Evolutionary conservation across 1,140 invertebrate species (phyloP), one percentile per base, ranked within the genome.

Genomic region (Triops cancriformis): DNA sequence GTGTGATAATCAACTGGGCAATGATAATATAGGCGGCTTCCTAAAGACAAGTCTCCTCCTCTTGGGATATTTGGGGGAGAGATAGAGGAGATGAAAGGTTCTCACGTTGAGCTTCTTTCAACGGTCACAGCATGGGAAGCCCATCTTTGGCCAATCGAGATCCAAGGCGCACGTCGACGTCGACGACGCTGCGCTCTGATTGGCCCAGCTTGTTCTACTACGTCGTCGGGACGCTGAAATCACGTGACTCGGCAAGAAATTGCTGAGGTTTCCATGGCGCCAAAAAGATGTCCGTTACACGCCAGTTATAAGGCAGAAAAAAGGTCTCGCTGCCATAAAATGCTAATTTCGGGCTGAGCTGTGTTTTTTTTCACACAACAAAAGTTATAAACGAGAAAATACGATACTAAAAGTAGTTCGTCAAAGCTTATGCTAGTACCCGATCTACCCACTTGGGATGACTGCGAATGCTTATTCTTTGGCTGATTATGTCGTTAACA

Each of bases 21-120:
- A 18, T 64, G 18, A 64, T 64, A 18, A 64, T 64, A 18, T 6
- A 23, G 51, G 51, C 14, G 51, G 51, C 51, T 64, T 23, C 51
- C 51, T 23, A 23, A 64, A 64, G 51, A 64, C 51, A 64, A 64
- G 51, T 64, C 51, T 64, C 51, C 51, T 64, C 51, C 51, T 64
- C 51, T 23, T n/a, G 51, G 51, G 23, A 64, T n/a, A 6, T 18
- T 64, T 23, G 51, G 6, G 51, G 51, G 51, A 14, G 51, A 18
- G 51, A 64, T 64, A 14, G 51, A 64, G 51, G n/a, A 23, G 23
- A 23, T n/a, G 51, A 64, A 64, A 64, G 51, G n/a, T 23, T 23
- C n/a, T 37, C 51, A n/a, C 14, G 14, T 64, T 14, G 18, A 64
- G 23, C 14, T 18, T 64, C 51, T 64, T 64, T 64, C 51, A 7